Percentiles rank a stretch among this genome's conserved stretches.
Conservation (phyloP, 2,113 vertebrate genomes). For the Psilopsiagon aurifrons region DNA sequence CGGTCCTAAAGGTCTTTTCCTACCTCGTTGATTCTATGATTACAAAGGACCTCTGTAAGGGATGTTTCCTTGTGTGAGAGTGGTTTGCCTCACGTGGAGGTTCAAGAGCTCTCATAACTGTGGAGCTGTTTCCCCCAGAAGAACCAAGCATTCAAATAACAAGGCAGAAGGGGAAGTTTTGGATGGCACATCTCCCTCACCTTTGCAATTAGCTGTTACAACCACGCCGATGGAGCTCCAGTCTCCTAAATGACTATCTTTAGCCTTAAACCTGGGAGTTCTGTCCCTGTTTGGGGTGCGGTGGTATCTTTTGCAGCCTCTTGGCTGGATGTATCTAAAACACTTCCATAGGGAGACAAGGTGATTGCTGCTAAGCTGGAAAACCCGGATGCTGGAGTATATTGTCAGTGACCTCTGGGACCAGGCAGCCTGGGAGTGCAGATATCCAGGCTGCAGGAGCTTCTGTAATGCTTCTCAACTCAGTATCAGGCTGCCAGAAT, state of each 20-base stretch:
- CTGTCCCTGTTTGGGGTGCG: not conserved
- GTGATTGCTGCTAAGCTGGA: not conserved
- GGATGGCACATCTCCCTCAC: not conserved
- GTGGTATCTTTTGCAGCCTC: not conserved
- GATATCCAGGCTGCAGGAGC: not conserved
- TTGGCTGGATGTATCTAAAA: not conserved
- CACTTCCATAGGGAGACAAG: not conserved
- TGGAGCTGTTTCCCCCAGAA: not conserved
- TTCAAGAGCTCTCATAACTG: not conserved
- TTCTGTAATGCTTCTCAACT: not conserved
- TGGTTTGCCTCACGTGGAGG: accelerated
- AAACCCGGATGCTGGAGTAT: not conserved
- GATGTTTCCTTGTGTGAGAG: not conserved
- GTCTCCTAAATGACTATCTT: not conserved
- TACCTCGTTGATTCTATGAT: not conserved
- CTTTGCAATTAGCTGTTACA: not conserved
- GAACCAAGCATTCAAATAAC: not conserved
- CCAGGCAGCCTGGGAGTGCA: not conserved
- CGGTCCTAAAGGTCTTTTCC: not conserved
- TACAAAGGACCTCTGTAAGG: not conserved
- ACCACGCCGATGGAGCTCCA: not conserved
- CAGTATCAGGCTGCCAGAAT: not conserved
- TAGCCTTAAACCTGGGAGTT: not conserved
- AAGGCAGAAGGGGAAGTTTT: not conserved
- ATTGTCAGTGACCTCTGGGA: not conserved